These are phyloP conservation scores for Merops nubicus DNA, from an alignment of 2,113 vertebrate species.

Conservation along the genomic window DNA sequence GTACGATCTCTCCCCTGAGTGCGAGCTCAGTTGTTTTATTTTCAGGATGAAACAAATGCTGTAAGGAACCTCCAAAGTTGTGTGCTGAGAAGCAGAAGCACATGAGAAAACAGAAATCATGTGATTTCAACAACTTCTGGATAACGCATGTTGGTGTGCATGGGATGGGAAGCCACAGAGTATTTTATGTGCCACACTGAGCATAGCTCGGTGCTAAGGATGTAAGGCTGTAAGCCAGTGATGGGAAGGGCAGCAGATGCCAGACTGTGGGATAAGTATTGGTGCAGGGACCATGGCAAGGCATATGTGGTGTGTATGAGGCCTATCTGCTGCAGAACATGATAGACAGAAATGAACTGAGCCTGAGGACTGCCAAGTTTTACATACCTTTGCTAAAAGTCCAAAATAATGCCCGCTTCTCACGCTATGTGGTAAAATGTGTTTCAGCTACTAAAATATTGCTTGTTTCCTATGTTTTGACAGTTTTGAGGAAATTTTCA, in stretches of 20 bases:
- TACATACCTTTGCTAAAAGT: neutral
- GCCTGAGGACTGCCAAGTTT: neutral
- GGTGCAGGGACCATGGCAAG: neutral
- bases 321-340: neutral
- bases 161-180: neutral
- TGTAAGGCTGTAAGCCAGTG: neutral
- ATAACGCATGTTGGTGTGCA: fast-evolving
- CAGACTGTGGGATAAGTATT: neutral
- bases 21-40: neutral
- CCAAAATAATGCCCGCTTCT: neutral
- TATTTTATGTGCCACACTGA: neutral
- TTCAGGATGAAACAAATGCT: neutral
- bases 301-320: fast-evolving
- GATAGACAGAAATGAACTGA: neutral
- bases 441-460: neutral
- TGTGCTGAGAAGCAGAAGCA: neutral
- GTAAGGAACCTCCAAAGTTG: neutral
- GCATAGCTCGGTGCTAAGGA: neutral
- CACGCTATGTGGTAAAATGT: neutral
- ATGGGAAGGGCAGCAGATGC: neutral
- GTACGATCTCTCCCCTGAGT: neutral
- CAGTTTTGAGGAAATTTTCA: neutral
- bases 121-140: neutral
- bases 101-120: neutral
- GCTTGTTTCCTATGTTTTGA: neutral